These are phyloP conservation scores for Paraplagusia blochii DNA, from an alignment of 2,113 vertebrate genomes.

Conservation along the genomic window DNA sequence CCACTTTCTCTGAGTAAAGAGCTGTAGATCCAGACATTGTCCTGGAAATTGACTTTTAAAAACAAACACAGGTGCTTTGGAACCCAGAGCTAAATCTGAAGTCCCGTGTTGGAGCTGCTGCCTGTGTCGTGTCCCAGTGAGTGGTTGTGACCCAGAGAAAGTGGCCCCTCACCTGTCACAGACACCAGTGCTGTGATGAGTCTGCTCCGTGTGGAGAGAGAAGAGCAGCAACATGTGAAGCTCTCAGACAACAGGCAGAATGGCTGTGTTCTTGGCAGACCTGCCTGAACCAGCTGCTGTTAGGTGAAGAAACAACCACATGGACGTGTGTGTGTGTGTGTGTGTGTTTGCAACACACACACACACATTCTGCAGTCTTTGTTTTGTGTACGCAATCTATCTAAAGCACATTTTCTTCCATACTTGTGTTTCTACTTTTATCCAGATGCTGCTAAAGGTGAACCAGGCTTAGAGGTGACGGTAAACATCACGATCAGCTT, in stretches of 20 bases:
- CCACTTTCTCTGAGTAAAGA: too few relatives aligned
- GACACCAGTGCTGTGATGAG: slow-evolving; percentile 46
- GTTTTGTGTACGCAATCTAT: not conserved
- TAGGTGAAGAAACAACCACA: slow-evolving; percentile 14
- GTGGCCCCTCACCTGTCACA: slow-evolving; percentile 59
- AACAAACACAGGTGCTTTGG: not conserved
- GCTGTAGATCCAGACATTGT: too few relatives aligned
- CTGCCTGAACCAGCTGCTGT: slow-evolving; percentile 71
- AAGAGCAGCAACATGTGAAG: slow-evolving; percentile 32
- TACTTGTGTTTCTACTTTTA: slow-evolving; percentile 24
- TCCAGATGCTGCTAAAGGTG: not conserved
- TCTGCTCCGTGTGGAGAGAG: slow-evolving; percentile 37
- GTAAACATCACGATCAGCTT: not conserved
- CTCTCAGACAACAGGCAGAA: slow-evolving; percentile 48
- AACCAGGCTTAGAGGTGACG: too few relatives aligned
- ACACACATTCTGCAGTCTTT: not conserved
- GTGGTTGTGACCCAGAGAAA: slow-evolving; percentile 8
- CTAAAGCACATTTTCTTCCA: too few relatives aligned
- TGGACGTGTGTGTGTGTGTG: slow-evolving; percentile 6
- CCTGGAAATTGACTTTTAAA: too few relatives aligned
- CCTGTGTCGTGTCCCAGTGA: slow-evolving; percentile 3
- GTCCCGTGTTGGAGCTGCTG: not conserved
- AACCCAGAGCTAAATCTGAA: not conserved
- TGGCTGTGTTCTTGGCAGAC: slow-evolving; percentile 68
- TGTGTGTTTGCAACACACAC: not conserved